These are phyloP conservation scores for Eristalis arbustorum DNA, from an alignment of 2,888 invertebrate genomes.

Conservation along the genomic window DNA sequence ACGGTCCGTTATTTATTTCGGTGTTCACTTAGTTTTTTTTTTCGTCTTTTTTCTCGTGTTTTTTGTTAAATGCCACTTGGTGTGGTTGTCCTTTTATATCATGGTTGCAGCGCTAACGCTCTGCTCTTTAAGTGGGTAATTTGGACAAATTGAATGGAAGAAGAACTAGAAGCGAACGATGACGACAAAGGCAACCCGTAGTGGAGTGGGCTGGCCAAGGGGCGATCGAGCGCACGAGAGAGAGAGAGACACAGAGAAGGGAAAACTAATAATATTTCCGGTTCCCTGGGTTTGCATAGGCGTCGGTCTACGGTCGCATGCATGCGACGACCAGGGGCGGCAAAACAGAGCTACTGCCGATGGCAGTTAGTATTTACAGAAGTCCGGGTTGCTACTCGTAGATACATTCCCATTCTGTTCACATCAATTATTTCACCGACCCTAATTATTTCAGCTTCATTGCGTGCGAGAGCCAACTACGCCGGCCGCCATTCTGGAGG, in stretches of 20 bases:
- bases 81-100: constrained; percentile 6
- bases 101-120: background rate
- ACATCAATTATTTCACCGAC: constrained; percentile 56
- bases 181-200: no score
- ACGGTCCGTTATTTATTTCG: constrained; percentile 20
- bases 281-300: constrained; percentile 45
- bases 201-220: background rate
- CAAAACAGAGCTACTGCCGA: background rate
- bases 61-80: background rate
- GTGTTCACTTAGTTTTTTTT: constrained; percentile 13
- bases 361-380: background rate
- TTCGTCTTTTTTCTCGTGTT: background rate
- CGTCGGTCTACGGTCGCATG: background rate
- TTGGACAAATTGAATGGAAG: constrained; percentile 60
- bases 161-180: background rate
- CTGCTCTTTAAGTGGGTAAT: constrained; percentile 45
- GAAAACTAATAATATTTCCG: constrained; percentile 60
- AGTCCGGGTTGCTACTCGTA: background rate
- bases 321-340: background rate
- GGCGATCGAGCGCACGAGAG: background rate
- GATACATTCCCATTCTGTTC: background rate
- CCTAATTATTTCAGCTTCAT: constrained; percentile 65
- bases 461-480: constrained; percentile 41
- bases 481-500: background rate
- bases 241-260: background rate